Evolutionary conservation across 2,797 vertebrate genomes (phyloP).

Genomic region (Hippoglossus hippoglossus): DNA sequence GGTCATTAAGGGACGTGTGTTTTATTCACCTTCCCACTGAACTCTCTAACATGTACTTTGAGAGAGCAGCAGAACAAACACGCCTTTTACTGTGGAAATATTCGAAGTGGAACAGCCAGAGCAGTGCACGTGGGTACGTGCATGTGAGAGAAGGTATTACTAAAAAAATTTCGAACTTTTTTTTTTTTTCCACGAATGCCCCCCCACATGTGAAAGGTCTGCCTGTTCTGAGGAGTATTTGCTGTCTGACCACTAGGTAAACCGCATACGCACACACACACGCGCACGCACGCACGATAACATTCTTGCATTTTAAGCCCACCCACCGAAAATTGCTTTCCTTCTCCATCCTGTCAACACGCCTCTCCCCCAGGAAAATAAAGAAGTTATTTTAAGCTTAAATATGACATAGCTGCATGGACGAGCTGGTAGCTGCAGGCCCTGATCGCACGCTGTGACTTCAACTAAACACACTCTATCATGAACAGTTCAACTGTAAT

Average conservation of each 20-base stretch:
- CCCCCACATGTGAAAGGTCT: constrained; percentile 85
- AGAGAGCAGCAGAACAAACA: constrained; percentile 54
- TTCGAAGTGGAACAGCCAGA: constrained; percentile 43
- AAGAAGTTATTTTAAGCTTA: constrained; percentile 47
- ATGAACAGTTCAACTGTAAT: neutral
- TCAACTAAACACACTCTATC: neutral
- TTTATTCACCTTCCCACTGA: constrained; percentile 43
- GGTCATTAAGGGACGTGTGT: constrained; percentile 43
- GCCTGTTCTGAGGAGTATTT: constrained; percentile 87
- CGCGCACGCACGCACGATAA: constrained; percentile 10
- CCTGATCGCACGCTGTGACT: neutral
- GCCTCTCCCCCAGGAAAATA: constrained; percentile 36
- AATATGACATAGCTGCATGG: constrained; percentile 16
- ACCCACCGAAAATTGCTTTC: constrained; percentile 67
- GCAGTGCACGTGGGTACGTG: constrained; percentile 23
- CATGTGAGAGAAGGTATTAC: constrained; percentile 65
- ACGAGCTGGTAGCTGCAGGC: constrained; percentile 5
- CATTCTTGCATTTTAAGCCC: constrained; percentile 62
- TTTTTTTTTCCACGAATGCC: constrained; percentile 70
- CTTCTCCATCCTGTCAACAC: constrained; percentile 56
- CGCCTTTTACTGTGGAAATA: constrained; percentile 65
- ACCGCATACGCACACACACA: constrained; percentile 44
- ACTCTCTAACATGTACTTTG: constrained; percentile 29
- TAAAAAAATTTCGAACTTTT: neutral
- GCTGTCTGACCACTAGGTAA: constrained; percentile 81